Evolutionary conservation across 2,888 invertebrate species (phyloP).

Genomic region (Limnephilus rhombicus): DNA sequence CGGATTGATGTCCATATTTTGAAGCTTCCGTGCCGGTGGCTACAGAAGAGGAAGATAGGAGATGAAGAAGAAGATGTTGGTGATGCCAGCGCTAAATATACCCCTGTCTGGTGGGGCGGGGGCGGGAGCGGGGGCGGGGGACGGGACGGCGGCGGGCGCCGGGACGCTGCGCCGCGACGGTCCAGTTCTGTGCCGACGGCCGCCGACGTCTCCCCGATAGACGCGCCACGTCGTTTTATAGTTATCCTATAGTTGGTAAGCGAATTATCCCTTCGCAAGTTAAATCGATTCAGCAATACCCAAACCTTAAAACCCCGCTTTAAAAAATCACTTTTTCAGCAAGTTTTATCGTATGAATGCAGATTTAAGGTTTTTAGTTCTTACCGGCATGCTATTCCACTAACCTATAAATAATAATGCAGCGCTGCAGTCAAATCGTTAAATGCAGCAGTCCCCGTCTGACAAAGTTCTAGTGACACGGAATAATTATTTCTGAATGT

Average conservation of each 20-base stretch:
- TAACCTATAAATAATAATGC: constrained; percentile 61
- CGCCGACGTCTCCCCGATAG: constrained; percentile 71
- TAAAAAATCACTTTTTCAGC: neutral
- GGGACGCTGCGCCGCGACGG: constrained; percentile 70
- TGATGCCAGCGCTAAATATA: constrained; percentile 75
- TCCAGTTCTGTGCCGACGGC: constrained; percentile 70
- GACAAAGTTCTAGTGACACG: constrained; percentile 38
- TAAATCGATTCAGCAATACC: constrained; percentile 14
- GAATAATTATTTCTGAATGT: constrained; percentile 43
- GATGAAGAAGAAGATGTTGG: constrained; percentile 55
- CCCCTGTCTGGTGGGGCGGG: constrained; percentile 69
- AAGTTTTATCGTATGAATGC: constrained; percentile 2
- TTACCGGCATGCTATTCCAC: constrained; percentile 55
- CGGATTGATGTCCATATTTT: neutral
- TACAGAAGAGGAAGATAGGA: constrained; percentile 31
- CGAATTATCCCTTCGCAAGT: constrained; percentile 51
- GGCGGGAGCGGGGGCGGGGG: constrained; percentile 69
- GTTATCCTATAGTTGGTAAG: constrained; percentile 62
- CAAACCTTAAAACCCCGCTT: constrained; percentile 40
- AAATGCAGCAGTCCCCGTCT: constrained; percentile 23
- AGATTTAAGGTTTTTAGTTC: neutral
- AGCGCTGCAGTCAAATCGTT: constrained; percentile 49
- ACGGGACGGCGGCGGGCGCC: constrained; percentile 69
- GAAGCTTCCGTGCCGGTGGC: constrained; percentile 37
- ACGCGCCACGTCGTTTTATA: constrained; percentile 68